Evolutionary conservation across 2,797 vertebrate species (phyloP), one percentile per base, ranked within the genome.

Genomic region (Dipus sagitta): DNA sequence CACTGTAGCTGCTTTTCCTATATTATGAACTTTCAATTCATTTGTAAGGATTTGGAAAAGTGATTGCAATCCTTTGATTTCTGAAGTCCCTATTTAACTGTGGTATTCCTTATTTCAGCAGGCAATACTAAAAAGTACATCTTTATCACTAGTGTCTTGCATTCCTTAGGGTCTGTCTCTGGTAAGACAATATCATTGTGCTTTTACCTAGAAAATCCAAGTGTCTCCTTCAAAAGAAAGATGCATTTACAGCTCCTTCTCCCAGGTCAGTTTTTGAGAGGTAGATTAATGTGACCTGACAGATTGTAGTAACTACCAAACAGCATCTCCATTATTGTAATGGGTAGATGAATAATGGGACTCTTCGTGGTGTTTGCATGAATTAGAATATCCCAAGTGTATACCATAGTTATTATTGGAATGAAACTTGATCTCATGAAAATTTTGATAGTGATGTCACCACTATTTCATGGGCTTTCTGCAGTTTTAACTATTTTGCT

Each of bases 321-420:
- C 32, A 54, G 21, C 65, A 76, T 84, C 96, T 94, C 92, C 82
- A 92, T 94, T 95, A 86, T 93, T 86, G 58, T 88, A 86, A 74
- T 32, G 58, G 54, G 28, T 54, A 90, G 83, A 58, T 38, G 82
- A 94, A 34, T 75, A 82, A 32, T 86, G 28, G 5, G 32, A 72
- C 9, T 79, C 47, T 83, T 85, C 79, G 64, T 0, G 14, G 47
- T 86, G 58, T 90, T 92, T 84, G 30, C 71, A 30, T 67, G 64
- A 83, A 72, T 91, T 76, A 64, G 80, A 84, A 65, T 65, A n/a
- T 84, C 64, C 72, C 79, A 90, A 34, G 64, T 84, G 83, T 76
- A 76, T 60, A n/a, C 28, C 3, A 5, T 82, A 60, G 38, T 77
- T 93, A 34, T 42, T 62, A 20, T 52, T 34, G 9, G 82, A 93